These are phyloP conservation scores for Diphyllodes magnificus DNA, from an alignment of 2,113 vertebrate species.

Conservation along the genomic window DNA sequence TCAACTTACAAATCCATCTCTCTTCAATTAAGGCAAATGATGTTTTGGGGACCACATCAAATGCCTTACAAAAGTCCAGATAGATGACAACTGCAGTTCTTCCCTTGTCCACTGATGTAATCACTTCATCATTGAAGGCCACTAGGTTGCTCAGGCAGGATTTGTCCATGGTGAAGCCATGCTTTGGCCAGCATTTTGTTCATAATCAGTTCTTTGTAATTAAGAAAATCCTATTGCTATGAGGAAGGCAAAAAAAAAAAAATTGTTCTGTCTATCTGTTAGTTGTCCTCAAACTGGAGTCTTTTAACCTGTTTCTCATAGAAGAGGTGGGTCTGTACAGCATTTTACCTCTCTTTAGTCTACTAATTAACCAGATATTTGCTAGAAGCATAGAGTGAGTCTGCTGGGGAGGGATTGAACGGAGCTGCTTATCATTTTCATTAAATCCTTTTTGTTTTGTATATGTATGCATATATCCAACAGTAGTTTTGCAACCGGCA, in stretches of 20 bases:
- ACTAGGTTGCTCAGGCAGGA: background rate
- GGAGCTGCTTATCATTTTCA: background rate
- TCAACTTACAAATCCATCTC: too few species aligned
- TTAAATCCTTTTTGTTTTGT: background rate
- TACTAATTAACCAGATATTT: background rate
- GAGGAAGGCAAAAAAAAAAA: background rate
- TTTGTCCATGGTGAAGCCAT: background rate
- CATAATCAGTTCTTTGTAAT: background rate
- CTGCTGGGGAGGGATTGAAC: background rate
- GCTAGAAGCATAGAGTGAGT: background rate
- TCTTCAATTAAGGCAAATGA: background rate
- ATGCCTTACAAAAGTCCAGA: background rate
- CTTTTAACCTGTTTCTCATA: background rate
- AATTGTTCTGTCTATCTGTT: background rate
- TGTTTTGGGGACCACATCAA: background rate
- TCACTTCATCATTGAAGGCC: background rate
- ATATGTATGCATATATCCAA: background rate
- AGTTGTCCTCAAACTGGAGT: background rate
- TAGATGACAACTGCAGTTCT: background rate
- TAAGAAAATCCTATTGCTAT: background rate
- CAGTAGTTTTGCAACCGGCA: background rate
- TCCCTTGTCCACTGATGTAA: background rate
- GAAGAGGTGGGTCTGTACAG: background rate
- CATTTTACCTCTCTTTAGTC: background rate
- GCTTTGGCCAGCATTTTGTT: background rate